Evolutionary conservation across 2,797 vertebrate genomes (phyloP).

Genomic region (Eurystomus glaucurus): DNA sequence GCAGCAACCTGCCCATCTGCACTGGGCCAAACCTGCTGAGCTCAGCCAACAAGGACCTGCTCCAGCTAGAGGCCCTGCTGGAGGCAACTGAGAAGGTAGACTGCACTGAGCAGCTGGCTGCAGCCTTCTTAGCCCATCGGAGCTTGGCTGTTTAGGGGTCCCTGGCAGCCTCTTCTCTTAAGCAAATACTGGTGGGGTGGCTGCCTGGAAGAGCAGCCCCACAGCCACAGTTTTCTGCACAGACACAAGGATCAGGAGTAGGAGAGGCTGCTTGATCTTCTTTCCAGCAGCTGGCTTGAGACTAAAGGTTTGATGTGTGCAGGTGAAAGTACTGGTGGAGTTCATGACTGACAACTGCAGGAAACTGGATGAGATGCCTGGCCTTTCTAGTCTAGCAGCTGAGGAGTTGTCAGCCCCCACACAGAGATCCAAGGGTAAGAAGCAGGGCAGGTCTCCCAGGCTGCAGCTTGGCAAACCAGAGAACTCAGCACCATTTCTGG

Average conservation of each 20-base stretch:
- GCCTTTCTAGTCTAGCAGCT: not conserved
- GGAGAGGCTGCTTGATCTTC: not conserved
- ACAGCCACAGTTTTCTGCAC: not conserved
- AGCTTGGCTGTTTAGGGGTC: not conserved
- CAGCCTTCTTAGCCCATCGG: not conserved
- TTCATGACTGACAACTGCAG: not conserved
- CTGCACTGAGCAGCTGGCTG: not conserved
- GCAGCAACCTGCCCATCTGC: not conserved
- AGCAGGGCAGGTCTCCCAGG: too few species aligned
- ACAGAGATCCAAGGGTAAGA: not conserved
- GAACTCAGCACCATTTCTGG: not conserved
- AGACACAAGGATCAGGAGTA: not conserved
- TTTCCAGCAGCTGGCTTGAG: not conserved
- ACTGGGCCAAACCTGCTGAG: not conserved
- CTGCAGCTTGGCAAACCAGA: not conserved
- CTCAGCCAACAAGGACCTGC: not conserved
- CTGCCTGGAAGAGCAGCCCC: not conserved
- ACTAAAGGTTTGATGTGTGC: not conserved
- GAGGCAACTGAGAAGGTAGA: not conserved
- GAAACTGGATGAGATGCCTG: rapidly evolving
- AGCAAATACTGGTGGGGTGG: not conserved
- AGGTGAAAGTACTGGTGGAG: not conserved
- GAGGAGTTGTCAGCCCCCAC: rapidly evolving
- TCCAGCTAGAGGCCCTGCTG: not conserved
- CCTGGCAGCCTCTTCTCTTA: not conserved